Evolutionary conservation across 35 echinoderm and acorn worm species (phyloP).

Genomic region (Apostichopus japonicus): DNA sequence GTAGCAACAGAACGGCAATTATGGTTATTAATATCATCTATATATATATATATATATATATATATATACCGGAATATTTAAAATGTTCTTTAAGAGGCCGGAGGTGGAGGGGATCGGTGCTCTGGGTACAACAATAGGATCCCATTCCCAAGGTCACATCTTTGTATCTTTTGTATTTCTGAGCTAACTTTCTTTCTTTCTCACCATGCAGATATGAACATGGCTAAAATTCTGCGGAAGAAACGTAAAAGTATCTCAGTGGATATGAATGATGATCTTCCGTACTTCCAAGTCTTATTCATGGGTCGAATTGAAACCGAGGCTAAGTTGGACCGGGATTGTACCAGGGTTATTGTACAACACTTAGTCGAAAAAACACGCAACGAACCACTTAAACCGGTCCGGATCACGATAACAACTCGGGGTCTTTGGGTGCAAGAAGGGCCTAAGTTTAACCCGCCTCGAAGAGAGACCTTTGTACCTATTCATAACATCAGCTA

Average conservation of each 20-base stretch:
- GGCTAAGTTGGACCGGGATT: constrained; percentile 79
- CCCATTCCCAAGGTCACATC: no score
- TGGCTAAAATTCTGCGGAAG: constrained; percentile 38
- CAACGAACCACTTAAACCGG: constrained; percentile 63
- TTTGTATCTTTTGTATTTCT: no score
- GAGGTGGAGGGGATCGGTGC: no score
- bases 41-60: no score
- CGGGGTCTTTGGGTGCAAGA: constrained; percentile 78
- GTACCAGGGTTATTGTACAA: constrained; percentile 56
- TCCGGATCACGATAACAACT: constrained; percentile 75
- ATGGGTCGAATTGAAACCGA: constrained; percentile 65
- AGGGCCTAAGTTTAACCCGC: constrained; percentile 54
- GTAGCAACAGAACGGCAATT: no score
- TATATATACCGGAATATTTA: no score
- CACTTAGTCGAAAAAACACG: constrained; percentile 68
- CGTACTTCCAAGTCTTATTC: constrained; percentile 78
- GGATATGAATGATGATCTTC: constrained; percentile 72
- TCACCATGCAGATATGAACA: not conserved
- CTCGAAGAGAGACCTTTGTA: constrained; percentile 75
- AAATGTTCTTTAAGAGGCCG: no score
- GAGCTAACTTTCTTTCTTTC: no score
- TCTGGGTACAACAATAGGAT: no score
- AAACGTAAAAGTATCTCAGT: constrained; percentile 61
- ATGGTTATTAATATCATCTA: no score
- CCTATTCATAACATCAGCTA: constrained; percentile 93